Percentiles rank a stretch among this genome's conserved stretches.
Conservation (phyloP, 2,797 vertebrate species). For the Microtus obscurus region DNA sequence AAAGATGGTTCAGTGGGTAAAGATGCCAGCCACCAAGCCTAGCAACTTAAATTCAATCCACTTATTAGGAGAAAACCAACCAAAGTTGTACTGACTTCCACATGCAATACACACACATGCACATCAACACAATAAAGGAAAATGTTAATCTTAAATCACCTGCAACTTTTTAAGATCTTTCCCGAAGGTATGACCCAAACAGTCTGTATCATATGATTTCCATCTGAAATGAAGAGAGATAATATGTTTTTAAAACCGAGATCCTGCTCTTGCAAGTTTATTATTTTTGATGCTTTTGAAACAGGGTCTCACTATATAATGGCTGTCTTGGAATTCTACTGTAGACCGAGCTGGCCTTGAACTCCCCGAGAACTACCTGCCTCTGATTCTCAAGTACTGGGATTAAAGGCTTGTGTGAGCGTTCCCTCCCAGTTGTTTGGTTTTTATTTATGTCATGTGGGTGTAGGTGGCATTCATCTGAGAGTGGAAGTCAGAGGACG, state of each 20-base stretch:
- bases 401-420: too few species aligned
- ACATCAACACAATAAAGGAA: background rate
- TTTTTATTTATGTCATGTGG: background rate
- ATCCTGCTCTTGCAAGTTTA: background rate
- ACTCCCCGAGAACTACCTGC: too few species aligned
- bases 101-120: background rate
- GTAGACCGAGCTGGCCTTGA: too few species aligned
- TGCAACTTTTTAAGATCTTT: slow-evolving; percentile 72
- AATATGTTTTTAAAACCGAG: slow-evolving; percentile 41
- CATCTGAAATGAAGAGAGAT: slow-evolving; percentile 76
- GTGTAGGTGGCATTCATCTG: background rate
- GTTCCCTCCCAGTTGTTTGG: background rate
- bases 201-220: slow-evolving; percentile 74
- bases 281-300: background rate
- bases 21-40: background rate
- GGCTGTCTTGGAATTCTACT: background rate
- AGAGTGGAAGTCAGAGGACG: background rate
- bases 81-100: background rate
- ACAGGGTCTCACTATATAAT: background rate
- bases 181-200: slow-evolving; percentile 50
- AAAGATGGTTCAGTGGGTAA: background rate
- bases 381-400: too few species aligned
- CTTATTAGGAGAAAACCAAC: background rate
- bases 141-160: slow-evolving; percentile 65
- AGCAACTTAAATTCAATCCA: background rate